Conservation (phyloP, 2,797 vertebrate species). For the Remorina albescens region DNA sequence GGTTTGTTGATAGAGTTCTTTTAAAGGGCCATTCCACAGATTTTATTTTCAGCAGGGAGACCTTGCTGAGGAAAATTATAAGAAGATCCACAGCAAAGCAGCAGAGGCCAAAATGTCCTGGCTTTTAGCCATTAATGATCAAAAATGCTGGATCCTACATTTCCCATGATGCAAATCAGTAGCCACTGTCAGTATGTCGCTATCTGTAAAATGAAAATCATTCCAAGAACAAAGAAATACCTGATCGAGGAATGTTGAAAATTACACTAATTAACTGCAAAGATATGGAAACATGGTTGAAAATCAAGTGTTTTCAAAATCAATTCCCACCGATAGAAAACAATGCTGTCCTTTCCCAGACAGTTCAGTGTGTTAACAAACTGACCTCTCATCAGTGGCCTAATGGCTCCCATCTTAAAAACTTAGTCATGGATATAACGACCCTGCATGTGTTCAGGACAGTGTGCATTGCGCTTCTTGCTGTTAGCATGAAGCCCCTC, state of each 20-base stretch:
- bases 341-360: slow-evolving; percentile 14
- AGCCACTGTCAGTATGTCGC: background rate
- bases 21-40: slow-evolving; percentile 11
- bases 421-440: slow-evolving; percentile 60
- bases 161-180: slow-evolving; percentile 20
- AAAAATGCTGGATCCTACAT: slow-evolving; percentile 1
- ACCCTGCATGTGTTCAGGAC: slow-evolving; percentile 30
- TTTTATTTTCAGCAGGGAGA: background rate
- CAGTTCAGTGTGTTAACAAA: slow-evolving; percentile 26
- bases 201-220: background rate
- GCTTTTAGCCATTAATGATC: background rate
- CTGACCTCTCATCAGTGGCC: slow-evolving; percentile 34
- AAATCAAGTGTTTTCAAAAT: too few species aligned
- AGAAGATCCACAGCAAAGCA: slow-evolving; percentile 4
- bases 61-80: background rate
- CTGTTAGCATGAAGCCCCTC: slow-evolving; percentile 44
- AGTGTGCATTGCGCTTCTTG: slow-evolving; percentile 35
- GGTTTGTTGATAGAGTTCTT: slow-evolving; percentile 14
- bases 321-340: slow-evolving; percentile 20
- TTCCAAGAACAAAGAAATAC: slow-evolving; percentile 9
- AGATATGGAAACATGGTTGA: too few species aligned
- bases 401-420: slow-evolving; percentile 53
- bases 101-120: background rate
- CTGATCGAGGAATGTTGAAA: background rate
- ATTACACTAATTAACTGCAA: background rate